Evolutionary conservation across 2,113 vertebrate genomes (phyloP).

Genomic region (Collichthys lucidus): DNA sequence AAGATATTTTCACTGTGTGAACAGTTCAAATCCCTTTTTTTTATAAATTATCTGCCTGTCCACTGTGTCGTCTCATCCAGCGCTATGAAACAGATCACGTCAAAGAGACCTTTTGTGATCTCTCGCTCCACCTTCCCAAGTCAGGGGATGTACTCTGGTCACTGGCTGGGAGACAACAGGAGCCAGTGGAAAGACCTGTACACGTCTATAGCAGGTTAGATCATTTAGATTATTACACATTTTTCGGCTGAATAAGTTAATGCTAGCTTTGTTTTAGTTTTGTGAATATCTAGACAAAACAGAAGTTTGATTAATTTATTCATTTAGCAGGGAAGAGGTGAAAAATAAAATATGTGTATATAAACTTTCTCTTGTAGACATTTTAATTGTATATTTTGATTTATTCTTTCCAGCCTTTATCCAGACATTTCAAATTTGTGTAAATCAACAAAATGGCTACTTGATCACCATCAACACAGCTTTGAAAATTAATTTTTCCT

Average conservation of each 20-base stretch:
- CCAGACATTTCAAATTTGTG: no score
- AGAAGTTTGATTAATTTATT: no score
- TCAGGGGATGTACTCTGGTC: conserved; percentile 90
- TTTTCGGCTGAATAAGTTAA: neutral
- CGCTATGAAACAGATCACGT: conserved; percentile 84
- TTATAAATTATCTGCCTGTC: neutral
- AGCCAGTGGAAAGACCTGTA: conserved; percentile 91
- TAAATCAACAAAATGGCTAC: no score
- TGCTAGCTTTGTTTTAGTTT: neutral
- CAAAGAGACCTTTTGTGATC: conserved; percentile 88
- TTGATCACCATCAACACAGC: no score
- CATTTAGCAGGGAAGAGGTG: no score
- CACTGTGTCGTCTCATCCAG: conserved; percentile 69
- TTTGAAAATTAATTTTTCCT: no score
- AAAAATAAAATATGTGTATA: no score
- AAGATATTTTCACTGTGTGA: fast-evolving
- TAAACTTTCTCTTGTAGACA: no score
- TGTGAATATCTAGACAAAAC: neutral
- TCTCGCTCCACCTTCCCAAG: conserved; percentile 93
- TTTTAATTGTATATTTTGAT: no score
- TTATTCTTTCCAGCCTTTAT: no score
- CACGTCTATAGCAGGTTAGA: conserved; percentile 87
- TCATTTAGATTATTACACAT: neutral
- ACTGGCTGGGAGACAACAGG: conserved; percentile 92
- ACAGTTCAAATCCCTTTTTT: neutral